Evolutionary conservation across 2,113 vertebrate species (phyloP), one percentile per base, ranked within the genome.

Genomic region (Zosterops lateralis): DNA sequence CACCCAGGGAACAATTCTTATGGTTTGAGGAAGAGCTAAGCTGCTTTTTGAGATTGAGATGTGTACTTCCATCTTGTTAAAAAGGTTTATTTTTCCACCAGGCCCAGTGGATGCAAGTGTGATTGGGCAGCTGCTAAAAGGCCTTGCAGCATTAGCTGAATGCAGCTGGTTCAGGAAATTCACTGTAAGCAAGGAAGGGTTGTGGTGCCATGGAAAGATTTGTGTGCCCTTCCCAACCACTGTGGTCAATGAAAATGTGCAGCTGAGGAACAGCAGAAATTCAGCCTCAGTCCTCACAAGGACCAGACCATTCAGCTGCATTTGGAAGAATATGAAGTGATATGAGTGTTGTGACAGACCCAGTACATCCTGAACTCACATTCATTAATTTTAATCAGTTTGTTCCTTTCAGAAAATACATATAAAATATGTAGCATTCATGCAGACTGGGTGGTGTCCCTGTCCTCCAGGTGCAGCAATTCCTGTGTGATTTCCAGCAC

Each of bases 311-410:
- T 70, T 58, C 56, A 66, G 5, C 32, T 48, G 36, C 51, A 17
- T 45, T 61, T 80, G 44, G 47, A 87, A 82, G 34, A 64, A 17
- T 1, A 25, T 3, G 17, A 48, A 73, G 42, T 13, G 31, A 18
- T 60, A 38, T 2, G 6, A 8, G 10, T 57, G 47, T 14, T 5
- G 1, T 16, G n/a, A 53, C 2, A 78, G 66, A 70, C 20, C 9
- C 36, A 65, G 44, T 12, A 61, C 0, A 0, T 60, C 40, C 54
- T 40, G 12, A 87, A 34, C 14, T 81, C 6, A 1, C 1, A 9
- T 45, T 47, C 12, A 44, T 36, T 50, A 40, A 32, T 34, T 76
- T 81, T 28, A 68, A 56, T 47, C 2, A 11, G 5, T 57, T 73
- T 44, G 17, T 34, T 87, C 15, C 45, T 50, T 70, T 61, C 36